Percentiles rank a stretch among this genome's conserved stretches.
phyloP scores from a whole-genome alignment of 2,113 vertebrate genomes.

The Phaethon lepturus region DNA sequence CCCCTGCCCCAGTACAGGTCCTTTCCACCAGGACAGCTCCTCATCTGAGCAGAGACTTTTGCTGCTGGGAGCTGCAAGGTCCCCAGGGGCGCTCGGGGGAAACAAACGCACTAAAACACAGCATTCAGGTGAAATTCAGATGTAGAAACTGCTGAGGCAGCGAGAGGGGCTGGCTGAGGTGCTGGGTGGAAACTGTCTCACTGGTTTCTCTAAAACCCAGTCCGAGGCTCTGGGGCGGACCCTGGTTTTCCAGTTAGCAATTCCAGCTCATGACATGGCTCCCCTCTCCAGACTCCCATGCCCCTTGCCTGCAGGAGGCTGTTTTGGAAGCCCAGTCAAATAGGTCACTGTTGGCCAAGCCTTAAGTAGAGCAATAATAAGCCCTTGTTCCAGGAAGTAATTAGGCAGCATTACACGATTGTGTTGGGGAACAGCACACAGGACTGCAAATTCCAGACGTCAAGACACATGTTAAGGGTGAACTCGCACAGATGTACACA shows the following conservation, averaged over 20 bases:
- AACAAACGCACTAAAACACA: not conserved
- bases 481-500: not conserved
- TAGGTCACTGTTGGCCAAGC: not conserved
- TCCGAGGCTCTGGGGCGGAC: not conserved
- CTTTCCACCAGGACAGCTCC: not conserved
- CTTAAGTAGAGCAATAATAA: not conserved
- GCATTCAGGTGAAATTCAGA: not conserved
- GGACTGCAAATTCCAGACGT: not conserved
- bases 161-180: not conserved
- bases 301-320: not conserved
- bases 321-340: not conserved
- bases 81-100: not conserved
- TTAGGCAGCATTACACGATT: not conserved
- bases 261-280: not conserved
- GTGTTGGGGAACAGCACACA: not conserved
- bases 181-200: rapidly evolving
- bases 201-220: not conserved
- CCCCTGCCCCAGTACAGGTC: not conserved
- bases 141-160: too few species aligned
- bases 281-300: not conserved
- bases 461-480: not conserved
- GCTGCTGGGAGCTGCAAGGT: not conserved
- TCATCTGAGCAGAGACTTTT: rapidly evolving
- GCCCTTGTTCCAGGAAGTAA: not conserved
- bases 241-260: not conserved